phyloP scores from a whole-genome alignment of 1,140 invertebrate genomes.

The Pseudomyrmex gracilis region DNA sequence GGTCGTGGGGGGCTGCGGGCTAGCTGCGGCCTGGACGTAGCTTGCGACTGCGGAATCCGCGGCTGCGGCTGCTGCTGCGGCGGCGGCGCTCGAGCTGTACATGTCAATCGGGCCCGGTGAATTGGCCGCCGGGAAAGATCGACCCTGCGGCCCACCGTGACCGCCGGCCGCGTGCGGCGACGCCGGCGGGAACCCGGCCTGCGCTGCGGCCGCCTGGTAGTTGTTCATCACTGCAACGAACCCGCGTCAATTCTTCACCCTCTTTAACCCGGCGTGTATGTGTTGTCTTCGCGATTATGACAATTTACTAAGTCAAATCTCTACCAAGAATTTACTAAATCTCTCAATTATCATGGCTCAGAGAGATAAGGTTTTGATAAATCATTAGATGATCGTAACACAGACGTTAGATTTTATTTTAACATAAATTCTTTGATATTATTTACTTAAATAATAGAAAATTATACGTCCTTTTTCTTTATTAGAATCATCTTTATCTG shows the following conservation, averaged over 20 bases:
- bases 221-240: slow-evolving; percentile 96
- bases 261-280: slow-evolving; percentile 3
- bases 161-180: slow-evolving; percentile 87
- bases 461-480: background rate
- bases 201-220: slow-evolving; percentile 94
- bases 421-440: background rate
- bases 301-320: background rate
- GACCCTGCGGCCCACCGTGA: slow-evolving; percentile 89
- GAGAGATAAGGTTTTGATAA: too few species aligned
- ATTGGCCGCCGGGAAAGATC: slow-evolving; percentile 94
- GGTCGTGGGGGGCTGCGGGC: slow-evolving; percentile 93
- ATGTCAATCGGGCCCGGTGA: slow-evolving; percentile 96
- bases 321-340: background rate
- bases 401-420: background rate
- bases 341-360: slow-evolving; percentile 2
- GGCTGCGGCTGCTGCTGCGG: slow-evolving; percentile 88
- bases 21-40: slow-evolving; percentile 95
- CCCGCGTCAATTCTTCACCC: slow-evolving; percentile 63
- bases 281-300: background rate
- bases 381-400: background rate
- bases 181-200: slow-evolving; percentile 90
- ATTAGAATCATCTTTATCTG: background rate
- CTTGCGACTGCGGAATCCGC: slow-evolving; percentile 89
- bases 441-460: background rate
- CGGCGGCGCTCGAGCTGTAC: slow-evolving; percentile 92